Conservation (phyloP, 1,140 invertebrate species). For the Ditylenchus dipsaci region DNA sequence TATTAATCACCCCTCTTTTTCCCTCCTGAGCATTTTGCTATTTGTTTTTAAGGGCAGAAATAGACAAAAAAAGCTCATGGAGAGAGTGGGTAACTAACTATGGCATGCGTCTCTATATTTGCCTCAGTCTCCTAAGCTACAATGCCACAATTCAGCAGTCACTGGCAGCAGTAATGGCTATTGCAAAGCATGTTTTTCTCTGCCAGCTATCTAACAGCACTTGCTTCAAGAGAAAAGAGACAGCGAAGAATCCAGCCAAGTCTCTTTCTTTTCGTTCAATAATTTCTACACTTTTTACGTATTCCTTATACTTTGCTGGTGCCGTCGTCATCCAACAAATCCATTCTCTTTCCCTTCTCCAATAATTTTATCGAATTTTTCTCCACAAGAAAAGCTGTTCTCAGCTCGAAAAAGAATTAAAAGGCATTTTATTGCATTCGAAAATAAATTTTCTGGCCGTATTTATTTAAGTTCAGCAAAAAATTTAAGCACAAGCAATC, state of each 20-base stretch:
- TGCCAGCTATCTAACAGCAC: no score
- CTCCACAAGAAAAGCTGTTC: not conserved
- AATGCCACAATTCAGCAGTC: no score
- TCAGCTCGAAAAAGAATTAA: not conserved
- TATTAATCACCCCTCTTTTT: no score
- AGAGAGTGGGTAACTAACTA: no score
- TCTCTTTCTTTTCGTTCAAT: not conserved
- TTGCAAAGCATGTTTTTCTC: no score
- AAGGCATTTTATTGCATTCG: not conserved
- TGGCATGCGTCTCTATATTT: no score
- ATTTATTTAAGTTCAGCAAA: not conserved
- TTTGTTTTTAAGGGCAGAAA: no score
- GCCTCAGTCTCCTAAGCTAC: no score
- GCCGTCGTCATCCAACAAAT: not conserved
- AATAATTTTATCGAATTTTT: constrained; percentile 3
- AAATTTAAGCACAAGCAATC: not conserved
- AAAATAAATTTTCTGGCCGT: not conserved
- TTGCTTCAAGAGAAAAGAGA: no score
- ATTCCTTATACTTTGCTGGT: not conserved
- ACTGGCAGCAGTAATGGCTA: no score
- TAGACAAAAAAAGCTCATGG: no score
- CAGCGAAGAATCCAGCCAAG: not conserved
- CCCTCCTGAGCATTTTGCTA: no score
- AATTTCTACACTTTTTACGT: not conserved
- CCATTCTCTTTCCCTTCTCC: not conserved